A percentile compares a stretch with the other conserved stretches of the same genome.
Conservation (phyloP, 1,140 invertebrate genomes). For the Lucilia cuprina region DNA sequence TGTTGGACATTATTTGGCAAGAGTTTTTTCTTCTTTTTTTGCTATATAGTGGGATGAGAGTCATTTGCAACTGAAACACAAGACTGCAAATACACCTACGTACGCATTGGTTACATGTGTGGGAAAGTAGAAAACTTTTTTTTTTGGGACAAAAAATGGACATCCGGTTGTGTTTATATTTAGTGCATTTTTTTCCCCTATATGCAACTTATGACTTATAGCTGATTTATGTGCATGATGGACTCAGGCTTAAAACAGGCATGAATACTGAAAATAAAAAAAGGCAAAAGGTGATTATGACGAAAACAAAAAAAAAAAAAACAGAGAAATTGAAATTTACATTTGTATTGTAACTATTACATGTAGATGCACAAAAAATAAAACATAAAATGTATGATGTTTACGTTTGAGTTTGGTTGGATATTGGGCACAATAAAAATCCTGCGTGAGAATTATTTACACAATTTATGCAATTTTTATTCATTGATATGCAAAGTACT, state of each 20-base stretch:
- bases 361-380: background rate
- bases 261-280: background rate
- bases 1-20: slow-evolving; percentile 2
- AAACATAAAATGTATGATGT: no score
- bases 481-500: slow-evolving; percentile 61
- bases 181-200: background rate
- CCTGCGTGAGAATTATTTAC: slow-evolving; percentile 28
- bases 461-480: slow-evolving; percentile 59
- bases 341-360: slow-evolving; percentile 15
- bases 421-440: background rate
- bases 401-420: background rate
- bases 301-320: background rate
- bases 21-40: background rate
- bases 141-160: slow-evolving; percentile 45
- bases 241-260: slow-evolving; percentile 39
- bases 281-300: slow-evolving; percentile 8
- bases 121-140: background rate
- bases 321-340: background rate
- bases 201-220: slow-evolving; percentile 29
- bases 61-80: background rate
- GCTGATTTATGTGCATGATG: slow-evolving; percentile 62
- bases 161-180: slow-evolving; percentile 47
- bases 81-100: background rate
- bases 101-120: slow-evolving; percentile 9
- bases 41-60: background rate